Evolutionary conservation across 2,888 invertebrate genomes (phyloP).

Genomic region (Phania funesta): DNA sequence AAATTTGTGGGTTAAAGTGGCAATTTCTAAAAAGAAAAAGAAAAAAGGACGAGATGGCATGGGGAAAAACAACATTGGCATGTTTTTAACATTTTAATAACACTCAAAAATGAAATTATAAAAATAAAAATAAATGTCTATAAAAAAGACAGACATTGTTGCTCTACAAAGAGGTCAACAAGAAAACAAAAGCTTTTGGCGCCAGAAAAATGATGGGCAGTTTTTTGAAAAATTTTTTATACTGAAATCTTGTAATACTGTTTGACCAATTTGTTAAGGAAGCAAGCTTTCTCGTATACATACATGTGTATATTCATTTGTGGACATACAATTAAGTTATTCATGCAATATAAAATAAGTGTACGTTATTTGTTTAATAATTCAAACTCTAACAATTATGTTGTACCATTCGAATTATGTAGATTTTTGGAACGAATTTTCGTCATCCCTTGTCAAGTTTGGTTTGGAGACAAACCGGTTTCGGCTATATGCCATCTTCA

Average conservation of each 20-base stretch:
- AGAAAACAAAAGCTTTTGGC: conserved; percentile 53
- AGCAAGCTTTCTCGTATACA: too few species aligned
- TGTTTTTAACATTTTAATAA: conserved; percentile 61
- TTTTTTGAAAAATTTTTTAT: not conserved
- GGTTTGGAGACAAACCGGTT: too few species aligned
- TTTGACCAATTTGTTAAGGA: not conserved
- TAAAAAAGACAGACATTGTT: conserved; percentile 25
- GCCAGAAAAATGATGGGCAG: conserved; percentile 19
- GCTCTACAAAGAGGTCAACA: conserved; percentile 53
- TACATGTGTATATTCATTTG: too few species aligned
- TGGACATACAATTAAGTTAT: too few species aligned
- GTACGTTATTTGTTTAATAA: too few species aligned
- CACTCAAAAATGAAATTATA: conserved; percentile 52
- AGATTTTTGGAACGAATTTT: too few species aligned
- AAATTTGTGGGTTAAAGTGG: conserved; percentile 89
- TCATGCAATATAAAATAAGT: too few species aligned
- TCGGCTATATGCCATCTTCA: too few species aligned
- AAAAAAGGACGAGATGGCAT: conserved; percentile 7
- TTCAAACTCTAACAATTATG: too few species aligned
- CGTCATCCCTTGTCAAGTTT: too few species aligned
- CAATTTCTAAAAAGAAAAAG: conserved; percentile 85
- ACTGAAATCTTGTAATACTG: not conserved
- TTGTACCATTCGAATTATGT: too few species aligned
- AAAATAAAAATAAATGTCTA: conserved; percentile 41
- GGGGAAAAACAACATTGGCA: conserved; percentile 50